phyloP scores from a whole-genome alignment of 2,888 invertebrate genomes.

The Globia sparganii region DNA sequence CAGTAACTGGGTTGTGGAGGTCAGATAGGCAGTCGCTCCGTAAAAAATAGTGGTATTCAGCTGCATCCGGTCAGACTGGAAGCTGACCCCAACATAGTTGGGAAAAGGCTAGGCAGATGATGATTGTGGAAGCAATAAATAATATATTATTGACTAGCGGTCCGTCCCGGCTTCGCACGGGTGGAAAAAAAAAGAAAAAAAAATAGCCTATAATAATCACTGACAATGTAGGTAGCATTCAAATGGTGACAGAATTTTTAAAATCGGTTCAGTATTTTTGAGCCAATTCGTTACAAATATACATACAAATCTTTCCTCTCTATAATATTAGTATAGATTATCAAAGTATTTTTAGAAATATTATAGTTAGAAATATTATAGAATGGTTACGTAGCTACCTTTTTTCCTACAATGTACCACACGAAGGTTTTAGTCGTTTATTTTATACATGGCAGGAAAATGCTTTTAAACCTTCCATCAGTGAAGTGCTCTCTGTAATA shows the following conservation, averaged over 20 bases:
- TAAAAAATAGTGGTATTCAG: neutral
- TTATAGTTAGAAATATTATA: too few relatives aligned
- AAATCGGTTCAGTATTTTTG: too few relatives aligned
- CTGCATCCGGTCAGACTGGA: neutral
- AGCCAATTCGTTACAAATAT: too few relatives aligned
- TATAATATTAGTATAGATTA: too few relatives aligned
- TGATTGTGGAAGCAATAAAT: neutral
- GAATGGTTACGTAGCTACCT: neutral
- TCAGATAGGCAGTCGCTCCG: neutral
- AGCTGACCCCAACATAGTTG: neutral
- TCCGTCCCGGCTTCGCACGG: too few relatives aligned
- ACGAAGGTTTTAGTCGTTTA: neutral
- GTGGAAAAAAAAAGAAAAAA: too few relatives aligned
- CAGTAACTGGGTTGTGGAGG: neutral
- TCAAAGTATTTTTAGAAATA: too few relatives aligned
- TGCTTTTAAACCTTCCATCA: neutral
- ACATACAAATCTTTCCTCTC: too few relatives aligned
- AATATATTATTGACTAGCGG: too few relatives aligned
- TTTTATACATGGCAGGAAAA: constrained; percentile 9
- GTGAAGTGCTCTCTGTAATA: neutral
- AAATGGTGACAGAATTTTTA: too few relatives aligned
- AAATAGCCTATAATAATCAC: too few relatives aligned
- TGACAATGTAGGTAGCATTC: too few relatives aligned
- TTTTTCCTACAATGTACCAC: neutral
- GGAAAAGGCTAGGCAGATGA: neutral